A percentile compares a stretch with the other conserved stretches of the same genome.
phyloP scores from a whole-genome alignment of 2,797 vertebrate genomes.

The Cuculus canorus region DNA sequence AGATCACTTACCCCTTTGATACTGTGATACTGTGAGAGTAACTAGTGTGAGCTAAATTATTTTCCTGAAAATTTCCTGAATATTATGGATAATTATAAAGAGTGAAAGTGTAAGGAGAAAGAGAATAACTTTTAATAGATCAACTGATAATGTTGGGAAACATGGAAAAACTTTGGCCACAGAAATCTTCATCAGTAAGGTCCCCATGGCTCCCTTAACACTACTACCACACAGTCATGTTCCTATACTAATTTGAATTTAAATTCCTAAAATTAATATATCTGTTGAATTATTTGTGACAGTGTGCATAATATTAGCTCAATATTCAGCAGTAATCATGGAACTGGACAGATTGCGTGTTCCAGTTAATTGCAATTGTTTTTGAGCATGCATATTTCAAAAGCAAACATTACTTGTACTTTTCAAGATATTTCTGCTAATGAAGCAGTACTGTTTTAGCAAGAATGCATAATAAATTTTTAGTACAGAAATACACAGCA shows the following conservation, averaged over 20 bases:
- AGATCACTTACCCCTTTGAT: background rate
- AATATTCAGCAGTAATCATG: slow-evolving; percentile 7
- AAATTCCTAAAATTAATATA: slow-evolving; percentile 5
- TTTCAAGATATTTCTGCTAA: slow-evolving; percentile 27
- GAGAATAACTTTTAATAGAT: background rate
- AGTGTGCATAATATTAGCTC: slow-evolving; percentile 8
- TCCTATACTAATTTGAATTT: background rate
- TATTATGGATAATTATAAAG: background rate
- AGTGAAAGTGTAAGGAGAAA: background rate
- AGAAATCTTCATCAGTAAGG: background rate
- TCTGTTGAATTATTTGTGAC: slow-evolving; percentile 26
- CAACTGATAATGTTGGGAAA: background rate
- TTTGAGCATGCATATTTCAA: slow-evolving; percentile 39
- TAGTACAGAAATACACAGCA: background rate
- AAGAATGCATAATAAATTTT: slow-evolving; percentile 20
- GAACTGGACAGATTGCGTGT: slow-evolving; percentile 26
- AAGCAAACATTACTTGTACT: background rate
- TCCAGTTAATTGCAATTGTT: slow-evolving; percentile 50
- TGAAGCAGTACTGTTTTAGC: slow-evolving; percentile 14
- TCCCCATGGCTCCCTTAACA: background rate
- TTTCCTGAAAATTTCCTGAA: background rate
- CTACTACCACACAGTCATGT: background rate
- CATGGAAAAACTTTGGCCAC: background rate
- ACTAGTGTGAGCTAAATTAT: fast-evolving
- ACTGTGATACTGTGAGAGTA: background rate